phyloP scores from a whole-genome alignment of 2,113 vertebrate species.

The Tachysurus vachellii region DNA sequence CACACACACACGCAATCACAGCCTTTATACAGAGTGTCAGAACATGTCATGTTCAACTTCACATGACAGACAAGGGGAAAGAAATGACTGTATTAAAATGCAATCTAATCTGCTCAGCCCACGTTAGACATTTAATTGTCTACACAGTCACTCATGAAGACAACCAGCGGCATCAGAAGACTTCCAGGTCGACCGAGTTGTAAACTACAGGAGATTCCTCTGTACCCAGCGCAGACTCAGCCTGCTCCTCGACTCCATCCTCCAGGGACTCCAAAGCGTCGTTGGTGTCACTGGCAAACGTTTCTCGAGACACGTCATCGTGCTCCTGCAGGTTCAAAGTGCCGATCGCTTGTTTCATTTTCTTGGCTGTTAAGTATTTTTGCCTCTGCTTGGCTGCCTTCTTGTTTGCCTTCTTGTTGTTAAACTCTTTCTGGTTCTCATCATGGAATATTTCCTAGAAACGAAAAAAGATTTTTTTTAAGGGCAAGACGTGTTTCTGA shows the following conservation, averaged over 20 bases:
- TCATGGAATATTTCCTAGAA: constrained; percentile 84
- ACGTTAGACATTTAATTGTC: not conserved
- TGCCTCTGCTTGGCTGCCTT: constrained; percentile 92
- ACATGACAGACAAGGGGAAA: not conserved
- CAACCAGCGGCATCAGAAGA: constrained; percentile 75
- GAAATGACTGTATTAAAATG: not conserved
- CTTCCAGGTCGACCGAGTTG: constrained; percentile 83
- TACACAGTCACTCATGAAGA: not conserved
- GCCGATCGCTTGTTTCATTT: constrained; percentile 95
- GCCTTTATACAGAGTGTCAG: not conserved
- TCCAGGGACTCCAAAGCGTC: constrained; percentile 92
- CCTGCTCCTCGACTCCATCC: constrained; percentile 80
- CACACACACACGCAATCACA: not conserved
- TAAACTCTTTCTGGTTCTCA: constrained; percentile 85
- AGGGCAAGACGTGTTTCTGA: not conserved
- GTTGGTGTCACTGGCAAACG: constrained; percentile 94
- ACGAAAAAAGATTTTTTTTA: not conserved
- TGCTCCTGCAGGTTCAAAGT: constrained; percentile 92
- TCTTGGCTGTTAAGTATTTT: constrained; percentile 84
- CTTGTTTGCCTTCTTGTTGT: constrained; percentile 90
- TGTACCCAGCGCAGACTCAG: constrained; percentile 77
- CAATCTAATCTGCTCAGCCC: not conserved
- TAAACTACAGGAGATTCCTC: constrained; percentile 89
- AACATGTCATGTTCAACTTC: not conserved
- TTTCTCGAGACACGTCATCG: constrained; percentile 92